Percentiles rank a stretch among this genome's conserved stretches.
Evolutionary conservation across 2,888 invertebrate genomes (phyloP).

Genomic region (Embidobia sp.): DNA sequence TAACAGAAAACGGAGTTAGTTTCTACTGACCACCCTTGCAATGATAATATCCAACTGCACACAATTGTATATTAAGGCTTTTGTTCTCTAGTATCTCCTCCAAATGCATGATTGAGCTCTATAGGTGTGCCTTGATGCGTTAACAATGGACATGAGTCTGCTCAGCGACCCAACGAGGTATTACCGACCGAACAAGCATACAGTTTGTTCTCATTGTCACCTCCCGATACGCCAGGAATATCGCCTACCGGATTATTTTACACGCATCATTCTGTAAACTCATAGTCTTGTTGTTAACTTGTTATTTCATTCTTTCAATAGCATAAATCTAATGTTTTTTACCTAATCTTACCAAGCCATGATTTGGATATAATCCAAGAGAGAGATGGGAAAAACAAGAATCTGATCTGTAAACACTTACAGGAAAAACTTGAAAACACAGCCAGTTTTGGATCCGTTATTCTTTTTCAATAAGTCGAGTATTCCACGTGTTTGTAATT

Average conservation of each 20-base stretch:
- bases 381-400: too few relatives aligned
- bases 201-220: constrained; percentile 78
- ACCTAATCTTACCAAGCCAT: too few relatives aligned
- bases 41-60: constrained; percentile 62
- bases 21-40: constrained; percentile 60
- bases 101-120: constrained; percentile 75
- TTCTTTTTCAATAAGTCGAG: too few relatives aligned
- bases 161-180: constrained; percentile 77
- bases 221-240: constrained; percentile 76
- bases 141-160: constrained; percentile 76
- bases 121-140: constrained; percentile 72
- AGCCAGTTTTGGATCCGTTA: too few relatives aligned
- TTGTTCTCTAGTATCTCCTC: constrained; percentile 75
- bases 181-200: constrained; percentile 77
- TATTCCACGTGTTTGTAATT: too few relatives aligned
- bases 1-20: constrained; percentile 55
- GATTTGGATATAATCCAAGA: too few relatives aligned
- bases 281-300: constrained; percentile 51
- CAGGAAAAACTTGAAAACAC: too few relatives aligned
- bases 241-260: constrained; percentile 72
- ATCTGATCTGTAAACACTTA: too few relatives aligned
- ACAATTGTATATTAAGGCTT: constrained; percentile 76
- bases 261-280: constrained; percentile 65
- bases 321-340: background rate
- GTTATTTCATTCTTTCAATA: constrained; percentile 25